phyloP scores from a whole-genome alignment of 1,140 invertebrate genomes.

The Sipha flava region DNA sequence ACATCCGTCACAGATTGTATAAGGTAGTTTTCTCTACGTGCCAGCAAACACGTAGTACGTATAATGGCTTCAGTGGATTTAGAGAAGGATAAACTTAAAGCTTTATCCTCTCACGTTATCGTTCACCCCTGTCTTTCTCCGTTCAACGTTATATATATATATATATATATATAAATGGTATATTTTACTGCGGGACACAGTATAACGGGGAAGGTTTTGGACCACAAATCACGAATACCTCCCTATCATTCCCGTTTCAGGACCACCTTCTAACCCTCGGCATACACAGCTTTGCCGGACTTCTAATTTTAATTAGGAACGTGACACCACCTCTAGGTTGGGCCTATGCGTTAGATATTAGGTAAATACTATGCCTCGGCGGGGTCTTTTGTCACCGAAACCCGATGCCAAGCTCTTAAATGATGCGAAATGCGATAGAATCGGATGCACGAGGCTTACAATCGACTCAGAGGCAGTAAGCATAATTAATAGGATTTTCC shows the following conservation, averaged over 20 bases:
- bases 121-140: background rate
- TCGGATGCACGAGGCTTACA: background rate
- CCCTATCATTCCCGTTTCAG: background rate
- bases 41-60: background rate
- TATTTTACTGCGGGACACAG: background rate
- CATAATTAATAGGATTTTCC: conserved; percentile 17
- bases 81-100: background rate
- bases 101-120: background rate
- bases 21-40: too few species aligned
- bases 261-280: background rate
- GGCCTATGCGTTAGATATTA: background rate
- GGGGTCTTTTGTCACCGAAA: background rate
- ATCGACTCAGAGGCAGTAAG: background rate
- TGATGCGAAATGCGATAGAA: background rate
- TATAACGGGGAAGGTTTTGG: background rate
- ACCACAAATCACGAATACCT: conserved; percentile 17
- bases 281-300: background rate
- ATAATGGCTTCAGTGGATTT: background rate
- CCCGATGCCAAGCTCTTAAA: background rate
- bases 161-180: background rate
- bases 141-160: background rate
- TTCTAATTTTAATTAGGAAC: conserved; percentile 25
- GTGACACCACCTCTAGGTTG: background rate
- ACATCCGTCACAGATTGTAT: too few species aligned
- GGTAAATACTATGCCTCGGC: background rate